phyloP scores from a whole-genome alignment of 2,113 vertebrate species.

The Lampris incognitus region DNA sequence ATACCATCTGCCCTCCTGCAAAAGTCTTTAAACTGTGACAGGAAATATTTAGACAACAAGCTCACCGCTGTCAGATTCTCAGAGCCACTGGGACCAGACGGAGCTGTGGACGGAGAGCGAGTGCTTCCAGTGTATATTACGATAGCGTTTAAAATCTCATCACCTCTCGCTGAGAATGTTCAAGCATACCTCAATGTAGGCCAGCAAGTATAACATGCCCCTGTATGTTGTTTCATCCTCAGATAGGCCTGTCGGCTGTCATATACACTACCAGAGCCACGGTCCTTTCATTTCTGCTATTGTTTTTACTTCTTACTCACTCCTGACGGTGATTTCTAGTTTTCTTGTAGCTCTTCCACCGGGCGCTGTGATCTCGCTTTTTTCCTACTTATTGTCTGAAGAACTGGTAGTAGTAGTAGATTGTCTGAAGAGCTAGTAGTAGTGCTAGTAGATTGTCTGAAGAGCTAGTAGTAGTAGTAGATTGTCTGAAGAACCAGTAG shows the following conservation, averaged over 20 bases:
- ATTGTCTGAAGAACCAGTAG: too few relatives aligned
- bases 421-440: too few relatives aligned
- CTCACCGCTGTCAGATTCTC: constrained; percentile 65
- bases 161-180: neutral
- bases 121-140: neutral
- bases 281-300: neutral
- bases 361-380: neutral
- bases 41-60: constrained; percentile 80
- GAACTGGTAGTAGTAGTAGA: too few relatives aligned
- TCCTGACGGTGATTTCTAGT: neutral
- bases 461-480: too few relatives aligned
- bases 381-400: neutral
- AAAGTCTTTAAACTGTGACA: constrained; percentile 74
- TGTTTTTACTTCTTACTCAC: neutral
- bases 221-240: neutral
- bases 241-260: neutral
- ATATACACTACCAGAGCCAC: neutral
- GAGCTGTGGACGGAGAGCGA: constrained; percentile 24
- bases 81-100: constrained; percentile 57
- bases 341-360: neutral
- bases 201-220: neutral
- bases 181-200: neutral
- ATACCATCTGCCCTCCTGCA: constrained; percentile 65
- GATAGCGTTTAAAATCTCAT: constrained; percentile 2
- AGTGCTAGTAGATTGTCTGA: too few relatives aligned